phyloP scores from a whole-genome alignment of 1,140 invertebrate genomes.

The Sarcophaga peregrina region DNA sequence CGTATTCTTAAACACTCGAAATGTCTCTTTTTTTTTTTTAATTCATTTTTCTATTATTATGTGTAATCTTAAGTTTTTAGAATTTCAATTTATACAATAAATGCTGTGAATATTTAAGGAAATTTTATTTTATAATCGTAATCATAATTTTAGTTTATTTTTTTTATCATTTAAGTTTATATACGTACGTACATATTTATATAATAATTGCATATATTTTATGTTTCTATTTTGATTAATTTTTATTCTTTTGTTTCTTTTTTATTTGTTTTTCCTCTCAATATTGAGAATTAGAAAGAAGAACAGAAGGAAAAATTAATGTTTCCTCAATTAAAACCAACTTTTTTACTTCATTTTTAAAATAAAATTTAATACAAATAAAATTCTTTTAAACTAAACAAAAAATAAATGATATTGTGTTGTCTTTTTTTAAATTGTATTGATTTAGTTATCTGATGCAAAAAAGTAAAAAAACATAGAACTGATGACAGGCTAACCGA shows the following conservation, averaged over 20 bases:
- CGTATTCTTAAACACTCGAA: neutral
- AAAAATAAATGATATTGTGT: neutral
- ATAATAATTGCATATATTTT: neutral
- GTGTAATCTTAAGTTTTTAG: neutral
- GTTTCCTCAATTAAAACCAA: neutral
- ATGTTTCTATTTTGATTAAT: neutral
- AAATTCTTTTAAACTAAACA: neutral
- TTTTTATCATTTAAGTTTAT: neutral
- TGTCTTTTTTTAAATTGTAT: too few species aligned
- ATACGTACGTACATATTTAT: neutral
- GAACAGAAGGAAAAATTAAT: neutral
- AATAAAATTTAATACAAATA: neutral
- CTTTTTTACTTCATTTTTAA: neutral
- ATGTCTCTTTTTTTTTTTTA: neutral
- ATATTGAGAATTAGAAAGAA: neutral
- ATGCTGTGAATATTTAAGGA: constrained; percentile 11
- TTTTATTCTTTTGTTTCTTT: neutral
- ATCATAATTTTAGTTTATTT: neutral
- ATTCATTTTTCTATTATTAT: neutral
- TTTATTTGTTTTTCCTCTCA: neutral
- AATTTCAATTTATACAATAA: constrained; percentile 5
- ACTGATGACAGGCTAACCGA: too few species aligned
- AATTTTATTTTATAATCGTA: neutral
- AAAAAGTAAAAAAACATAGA: too few species aligned
- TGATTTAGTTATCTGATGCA: too few species aligned